Base-by-base conservation (phyloP, 2,888 invertebrate genomes). In the Cataglyphis cursor region DNA sequence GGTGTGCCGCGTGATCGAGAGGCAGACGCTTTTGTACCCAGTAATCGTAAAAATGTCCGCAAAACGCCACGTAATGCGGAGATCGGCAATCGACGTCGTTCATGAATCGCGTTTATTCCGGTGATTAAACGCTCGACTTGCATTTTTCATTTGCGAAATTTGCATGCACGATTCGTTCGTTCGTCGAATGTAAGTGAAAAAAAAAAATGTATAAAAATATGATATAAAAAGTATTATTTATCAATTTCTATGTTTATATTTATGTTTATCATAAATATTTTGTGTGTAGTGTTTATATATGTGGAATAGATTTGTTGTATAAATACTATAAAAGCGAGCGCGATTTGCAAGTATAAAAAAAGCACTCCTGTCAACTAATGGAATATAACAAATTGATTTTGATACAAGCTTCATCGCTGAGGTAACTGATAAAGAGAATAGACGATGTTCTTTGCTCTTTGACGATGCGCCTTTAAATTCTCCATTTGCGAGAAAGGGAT, bases 121-220 rank as follows among this genome's bases (percentile, higher is more conserved):
- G 21, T 65, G 48, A 75, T 75, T 75, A 75, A 75, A 65, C 35
- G 51, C 24, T 24, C 24, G 64, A 65, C 51, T 75, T 64, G 74
- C 31, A 35, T 75, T 75, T 48, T 21, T 75, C 8, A 18, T 38
- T 4, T 65, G 35, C 64, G 62, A 48, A 35, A 44, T 44, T 62
- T 44, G 35, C 65, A 12, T 65, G 75, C 24, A 38, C 48, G 31
- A 31, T 64, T 74, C 70, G 35, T 2, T 54, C 18, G 1, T 21
- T 35, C 21, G 21, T 57, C 24, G 2, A 8, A 73, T 2, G 18
- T 35, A 41, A 59, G 24, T 62, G 4, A 31, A 31, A 31, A 5
- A 31, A 31, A 6, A 31, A 31, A 31, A 31, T 24, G 24, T 24
- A 24, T 24, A 4, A 59, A 38, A 57, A 4, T 0, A 57, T 9